phyloP scores from a whole-genome alignment of 2,797 vertebrate genomes.

The Arremon aurantiirostris region DNA sequence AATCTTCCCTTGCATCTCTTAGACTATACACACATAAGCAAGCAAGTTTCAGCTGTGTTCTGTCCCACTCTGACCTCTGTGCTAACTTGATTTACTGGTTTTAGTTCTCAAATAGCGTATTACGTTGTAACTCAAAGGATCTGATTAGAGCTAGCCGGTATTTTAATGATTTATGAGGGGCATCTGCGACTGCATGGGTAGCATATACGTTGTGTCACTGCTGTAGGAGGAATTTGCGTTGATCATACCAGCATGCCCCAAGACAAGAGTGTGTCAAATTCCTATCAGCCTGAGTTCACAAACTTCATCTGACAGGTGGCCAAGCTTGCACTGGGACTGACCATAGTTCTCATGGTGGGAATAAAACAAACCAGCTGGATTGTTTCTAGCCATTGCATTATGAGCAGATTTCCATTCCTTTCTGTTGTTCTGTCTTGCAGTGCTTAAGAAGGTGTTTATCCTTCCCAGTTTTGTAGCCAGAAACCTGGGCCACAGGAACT shows the following conservation, averaged over 20 bases:
- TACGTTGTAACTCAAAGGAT: slow-evolving; percentile 18
- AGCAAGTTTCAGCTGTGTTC: slow-evolving; percentile 16
- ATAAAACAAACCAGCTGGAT: slow-evolving; percentile 61
- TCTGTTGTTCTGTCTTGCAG: slow-evolving; percentile 13
- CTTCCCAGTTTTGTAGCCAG: slow-evolving; percentile 20
- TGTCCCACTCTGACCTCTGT: slow-evolving; percentile 30
- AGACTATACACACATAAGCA: neutral
- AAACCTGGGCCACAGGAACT: slow-evolving; percentile 6
- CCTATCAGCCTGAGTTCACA: slow-evolving; percentile 38
- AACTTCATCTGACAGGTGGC: slow-evolving; percentile 62
- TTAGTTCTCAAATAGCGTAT: slow-evolving; percentile 33
- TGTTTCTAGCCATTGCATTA: slow-evolving; percentile 25
- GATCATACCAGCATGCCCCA: slow-evolving; percentile 18
- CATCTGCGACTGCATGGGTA: slow-evolving; percentile 41
- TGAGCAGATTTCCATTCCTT: slow-evolving; percentile 44
- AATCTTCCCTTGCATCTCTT: neutral
- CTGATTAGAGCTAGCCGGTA: slow-evolving; percentile 16
- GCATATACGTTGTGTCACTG: slow-evolving; percentile 17
- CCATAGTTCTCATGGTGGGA: neutral
- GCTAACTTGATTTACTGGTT: slow-evolving; percentile 52
- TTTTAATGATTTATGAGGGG: slow-evolving; percentile 64
- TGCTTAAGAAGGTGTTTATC: slow-evolving; percentile 44
- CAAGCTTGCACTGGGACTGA: neutral
- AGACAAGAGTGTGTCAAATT: slow-evolving; percentile 45
- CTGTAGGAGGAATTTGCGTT: neutral